Conservation (phyloP, 2,888 invertebrate species). For the Cryptus armator region DNA sequence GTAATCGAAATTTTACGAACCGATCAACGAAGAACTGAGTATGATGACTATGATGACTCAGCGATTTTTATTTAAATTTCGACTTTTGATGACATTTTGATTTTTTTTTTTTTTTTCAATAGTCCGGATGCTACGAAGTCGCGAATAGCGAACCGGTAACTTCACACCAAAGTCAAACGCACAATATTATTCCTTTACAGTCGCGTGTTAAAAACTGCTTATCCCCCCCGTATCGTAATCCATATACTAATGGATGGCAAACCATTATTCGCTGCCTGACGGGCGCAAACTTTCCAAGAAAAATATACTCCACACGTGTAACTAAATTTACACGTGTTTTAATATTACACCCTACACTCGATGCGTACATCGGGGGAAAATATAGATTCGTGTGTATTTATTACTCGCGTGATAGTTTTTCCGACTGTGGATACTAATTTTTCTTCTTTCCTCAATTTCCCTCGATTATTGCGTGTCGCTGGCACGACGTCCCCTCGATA, state of each 20-base stretch:
- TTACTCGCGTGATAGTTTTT: slow-evolving; percentile 19
- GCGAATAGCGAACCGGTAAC: no score
- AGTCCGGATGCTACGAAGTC: no score
- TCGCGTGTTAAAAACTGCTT: no score
- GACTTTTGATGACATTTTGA: no score
- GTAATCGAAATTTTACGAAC: no score
- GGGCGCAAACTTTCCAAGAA: background rate
- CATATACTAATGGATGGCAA: slow-evolving; percentile 1
- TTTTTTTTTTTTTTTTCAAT: no score
- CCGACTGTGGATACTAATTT: background rate
- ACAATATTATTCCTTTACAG: no score
- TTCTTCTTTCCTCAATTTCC: background rate
- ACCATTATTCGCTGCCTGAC: background rate
- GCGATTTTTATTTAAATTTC: no score
- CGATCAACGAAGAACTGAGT: no score
- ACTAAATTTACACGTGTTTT: background rate
- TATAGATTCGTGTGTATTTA: background rate
- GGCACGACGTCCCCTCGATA: background rate
- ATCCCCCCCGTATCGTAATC: background rate
- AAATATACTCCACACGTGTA: slow-evolving; percentile 9
- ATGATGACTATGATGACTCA: no score
- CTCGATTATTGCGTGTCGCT: slow-evolving; percentile 20
- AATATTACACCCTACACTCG: background rate
- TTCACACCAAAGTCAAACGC: no score
- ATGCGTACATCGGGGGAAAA: background rate